Evolutionary conservation across 2,113 vertebrate genomes (phyloP).

Genomic region (Periophthalmus modestus): DNA sequence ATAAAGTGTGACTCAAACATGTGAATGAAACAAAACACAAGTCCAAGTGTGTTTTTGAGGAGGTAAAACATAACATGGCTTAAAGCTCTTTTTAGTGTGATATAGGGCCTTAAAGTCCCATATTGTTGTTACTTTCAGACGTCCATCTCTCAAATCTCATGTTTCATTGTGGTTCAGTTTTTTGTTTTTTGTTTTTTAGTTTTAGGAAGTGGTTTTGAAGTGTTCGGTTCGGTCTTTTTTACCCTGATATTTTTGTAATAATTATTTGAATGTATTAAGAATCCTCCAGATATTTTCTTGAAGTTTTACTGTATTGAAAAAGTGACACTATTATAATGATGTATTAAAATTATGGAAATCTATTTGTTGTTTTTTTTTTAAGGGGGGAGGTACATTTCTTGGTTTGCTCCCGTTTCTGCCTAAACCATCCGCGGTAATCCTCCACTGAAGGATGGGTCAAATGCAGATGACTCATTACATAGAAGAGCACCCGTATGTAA

Average conservation of each 20-base stretch:
- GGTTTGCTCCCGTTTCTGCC: too few species aligned
- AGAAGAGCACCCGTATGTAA: too few species aligned
- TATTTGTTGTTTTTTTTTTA: not conserved
- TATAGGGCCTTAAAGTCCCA: not conserved
- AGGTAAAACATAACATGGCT: too few species aligned
- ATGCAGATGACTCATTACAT: too few species aligned
- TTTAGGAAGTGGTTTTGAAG: slow-evolving; percentile 18
- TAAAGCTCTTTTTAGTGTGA: too few species aligned
- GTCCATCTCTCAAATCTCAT: too few species aligned
- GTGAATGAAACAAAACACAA: too few species aligned
- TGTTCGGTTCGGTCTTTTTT: slow-evolving; percentile 24
- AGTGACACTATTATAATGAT: slow-evolving; percentile 53
- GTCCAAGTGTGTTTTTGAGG: too few species aligned
- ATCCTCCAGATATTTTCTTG: slow-evolving; percentile 67
- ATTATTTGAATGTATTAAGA: slow-evolving; percentile 63
- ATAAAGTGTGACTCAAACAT: too few species aligned
- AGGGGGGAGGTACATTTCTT: too few species aligned
- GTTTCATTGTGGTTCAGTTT: slow-evolving; percentile 40
- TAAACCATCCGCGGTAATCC: too few species aligned
- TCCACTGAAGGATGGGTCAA: too few species aligned
- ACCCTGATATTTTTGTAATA: slow-evolving; percentile 59
- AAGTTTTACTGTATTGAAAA: slow-evolving; percentile 60
- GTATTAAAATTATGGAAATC: slow-evolving; percentile 53
- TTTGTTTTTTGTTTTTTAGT: slow-evolving; percentile 8
- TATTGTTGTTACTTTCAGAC: slow-evolving; percentile 24